Percentiles rank a stretch among this genome's conserved stretches.
Conservation (phyloP, 2,888 invertebrate species). For the Heliconius erato region DNA sequence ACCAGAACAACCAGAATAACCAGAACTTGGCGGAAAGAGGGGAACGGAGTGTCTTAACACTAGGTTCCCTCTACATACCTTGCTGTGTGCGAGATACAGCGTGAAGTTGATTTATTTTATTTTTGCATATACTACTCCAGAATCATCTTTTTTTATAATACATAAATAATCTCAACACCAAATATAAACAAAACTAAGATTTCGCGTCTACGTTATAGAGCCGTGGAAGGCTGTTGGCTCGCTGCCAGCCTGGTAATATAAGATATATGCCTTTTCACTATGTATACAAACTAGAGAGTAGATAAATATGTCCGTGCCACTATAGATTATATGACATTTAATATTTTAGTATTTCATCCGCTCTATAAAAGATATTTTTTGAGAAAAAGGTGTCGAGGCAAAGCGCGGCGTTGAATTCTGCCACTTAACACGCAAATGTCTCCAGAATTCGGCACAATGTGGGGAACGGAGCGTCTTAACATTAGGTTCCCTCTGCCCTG, state of each 20-base stretch:
- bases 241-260: slow-evolving; percentile 39
- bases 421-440: too few relatives aligned
- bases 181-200: background rate
- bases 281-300: slow-evolving; percentile 16
- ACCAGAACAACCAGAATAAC: too few relatives aligned
- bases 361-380: background rate
- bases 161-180: background rate
- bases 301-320: slow-evolving; percentile 1
- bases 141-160: too few relatives aligned
- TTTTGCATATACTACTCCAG: too few relatives aligned
- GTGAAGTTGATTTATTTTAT: too few relatives aligned
- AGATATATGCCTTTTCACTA: slow-evolving; percentile 14
- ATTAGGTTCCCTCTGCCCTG: too few relatives aligned
- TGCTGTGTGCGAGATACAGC: too few relatives aligned
- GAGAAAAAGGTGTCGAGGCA: background rate
- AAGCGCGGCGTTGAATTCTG: background rate
- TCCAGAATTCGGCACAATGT: too few relatives aligned
- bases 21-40: too few relatives aligned
- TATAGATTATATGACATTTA: background rate
- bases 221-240: slow-evolving; percentile 35
- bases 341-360: background rate
- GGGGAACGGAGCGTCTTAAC: too few relatives aligned
- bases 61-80: too few relatives aligned
- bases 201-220: background rate
- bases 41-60: too few relatives aligned